Conservation (phyloP, 2,113 vertebrate genomes). For the Macaca fascicularis region DNA sequence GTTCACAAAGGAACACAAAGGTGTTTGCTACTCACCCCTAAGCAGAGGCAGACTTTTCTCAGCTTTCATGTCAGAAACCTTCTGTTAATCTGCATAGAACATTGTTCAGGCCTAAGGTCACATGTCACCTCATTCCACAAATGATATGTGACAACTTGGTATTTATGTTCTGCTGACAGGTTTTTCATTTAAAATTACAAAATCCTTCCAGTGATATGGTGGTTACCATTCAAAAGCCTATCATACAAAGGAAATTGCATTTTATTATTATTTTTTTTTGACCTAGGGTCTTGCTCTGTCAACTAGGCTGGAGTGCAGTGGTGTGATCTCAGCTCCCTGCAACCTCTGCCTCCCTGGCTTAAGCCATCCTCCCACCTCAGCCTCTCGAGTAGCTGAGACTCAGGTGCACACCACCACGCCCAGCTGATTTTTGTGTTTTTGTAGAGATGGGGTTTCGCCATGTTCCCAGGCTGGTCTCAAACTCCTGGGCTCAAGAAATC, state of each 20-base stretch:
- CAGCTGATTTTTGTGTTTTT: no score
- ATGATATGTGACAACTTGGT: background rate
- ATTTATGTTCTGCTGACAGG: conserved; percentile 5
- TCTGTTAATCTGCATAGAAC: background rate
- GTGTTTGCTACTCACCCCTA: background rate
- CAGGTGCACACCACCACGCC: no score
- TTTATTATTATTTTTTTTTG: background rate
- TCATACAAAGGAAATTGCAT: background rate
- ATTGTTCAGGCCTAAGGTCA: background rate
- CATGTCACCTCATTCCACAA: background rate
- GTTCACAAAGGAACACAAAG: background rate
- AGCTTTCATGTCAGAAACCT: conserved; percentile 3
- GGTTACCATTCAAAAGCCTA: conserved; percentile 30
- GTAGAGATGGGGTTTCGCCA: no score
- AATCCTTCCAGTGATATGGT: conserved; percentile 15
- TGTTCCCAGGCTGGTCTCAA: no score
- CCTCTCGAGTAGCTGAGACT: no score
- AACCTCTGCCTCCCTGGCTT: no score
- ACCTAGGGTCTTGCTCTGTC: no score
- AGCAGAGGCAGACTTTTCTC: background rate
- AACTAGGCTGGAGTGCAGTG: no score
- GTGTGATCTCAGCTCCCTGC: no score
- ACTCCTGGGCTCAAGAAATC: no score
- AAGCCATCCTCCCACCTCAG: no score
- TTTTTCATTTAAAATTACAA: conserved; percentile 35